Evolutionary conservation across 2,888 invertebrate species (phyloP).

Genomic region (Tubulanus polymorphus): DNA sequence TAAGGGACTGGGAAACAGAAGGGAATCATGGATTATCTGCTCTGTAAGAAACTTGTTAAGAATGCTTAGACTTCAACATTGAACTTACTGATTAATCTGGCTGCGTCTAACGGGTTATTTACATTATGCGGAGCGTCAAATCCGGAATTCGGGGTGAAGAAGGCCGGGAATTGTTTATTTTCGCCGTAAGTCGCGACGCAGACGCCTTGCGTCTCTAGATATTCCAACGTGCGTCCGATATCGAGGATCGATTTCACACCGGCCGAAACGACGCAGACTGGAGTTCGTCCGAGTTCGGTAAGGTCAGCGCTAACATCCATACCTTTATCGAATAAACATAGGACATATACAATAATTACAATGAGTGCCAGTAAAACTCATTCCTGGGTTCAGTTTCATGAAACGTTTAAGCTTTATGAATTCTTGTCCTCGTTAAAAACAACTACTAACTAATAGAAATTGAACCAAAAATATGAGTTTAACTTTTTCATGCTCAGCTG

Average conservation of each 20-base stretch:
- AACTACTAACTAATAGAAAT: too few species aligned
- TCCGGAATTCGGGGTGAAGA: slow-evolving; percentile 79
- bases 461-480: too few species aligned
- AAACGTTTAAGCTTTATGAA: too few species aligned
- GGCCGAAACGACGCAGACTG: slow-evolving; percentile 87
- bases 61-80: too few species aligned
- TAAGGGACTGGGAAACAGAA: too few species aligned
- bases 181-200: slow-evolving; percentile 76
- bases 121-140: slow-evolving; percentile 69
- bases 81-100: slow-evolving; percentile 53
- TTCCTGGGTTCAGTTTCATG: too few species aligned
- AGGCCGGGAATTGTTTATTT: slow-evolving; percentile 79
- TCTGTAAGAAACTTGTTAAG: too few species aligned
- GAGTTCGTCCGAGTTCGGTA: slow-evolving; percentile 79
- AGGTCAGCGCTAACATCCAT: slow-evolving; percentile 95
- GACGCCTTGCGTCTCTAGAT: slow-evolving; percentile 92
- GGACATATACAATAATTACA: too few species aligned
- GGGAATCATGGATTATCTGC: too few species aligned
- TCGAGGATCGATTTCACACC: slow-evolving; percentile 97
- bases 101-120: slow-evolving; percentile 64
- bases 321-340: slow-evolving; percentile 55
- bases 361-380: too few species aligned
- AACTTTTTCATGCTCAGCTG: too few species aligned
- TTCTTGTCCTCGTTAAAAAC: too few species aligned
- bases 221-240: slow-evolving; percentile 88